Conservation (phyloP, 1,140 invertebrate species). For the Drosophila rhopaloa region DNA sequence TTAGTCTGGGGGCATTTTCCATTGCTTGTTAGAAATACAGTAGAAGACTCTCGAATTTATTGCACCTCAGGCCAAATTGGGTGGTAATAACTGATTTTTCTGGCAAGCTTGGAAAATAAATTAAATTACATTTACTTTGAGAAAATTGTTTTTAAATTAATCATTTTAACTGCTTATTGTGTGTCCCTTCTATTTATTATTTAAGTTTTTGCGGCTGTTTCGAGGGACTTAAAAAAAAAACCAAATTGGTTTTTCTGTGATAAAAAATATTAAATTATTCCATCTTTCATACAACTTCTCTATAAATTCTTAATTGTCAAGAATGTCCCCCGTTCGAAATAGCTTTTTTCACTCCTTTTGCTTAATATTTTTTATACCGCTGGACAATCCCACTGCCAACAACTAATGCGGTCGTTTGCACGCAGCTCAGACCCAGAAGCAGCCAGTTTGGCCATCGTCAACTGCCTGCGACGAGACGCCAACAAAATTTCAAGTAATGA, state of each 20-base stretch:
- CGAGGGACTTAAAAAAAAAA: too few species aligned
- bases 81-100: background rate
- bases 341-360: background rate
- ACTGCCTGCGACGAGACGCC: constrained; percentile 39
- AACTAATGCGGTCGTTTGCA: constrained; percentile 74
- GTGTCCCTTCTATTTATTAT: too few species aligned
- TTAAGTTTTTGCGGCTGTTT: too few species aligned
- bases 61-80: too few species aligned
- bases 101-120: too few species aligned
- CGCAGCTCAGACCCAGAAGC: constrained; percentile 30
- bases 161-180: too few species aligned
- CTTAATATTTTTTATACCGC: constrained; percentile 11
- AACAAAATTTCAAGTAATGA: constrained; percentile 76
- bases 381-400: constrained; percentile 21
- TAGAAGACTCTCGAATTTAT: background rate
- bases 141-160: too few species aligned
- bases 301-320: background rate
- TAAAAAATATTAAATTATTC: background rate
- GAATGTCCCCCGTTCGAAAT: too few species aligned
- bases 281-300: too few species aligned
- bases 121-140: too few species aligned
- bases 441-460: constrained; percentile 47
- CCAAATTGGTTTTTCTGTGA: too few species aligned
- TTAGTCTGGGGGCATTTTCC: constrained; percentile 49
- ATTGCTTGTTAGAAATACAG: constrained; percentile 38